Evolutionary conservation across 1,140 invertebrate genomes (phyloP).

Genomic region (Caerostris extrusa): DNA sequence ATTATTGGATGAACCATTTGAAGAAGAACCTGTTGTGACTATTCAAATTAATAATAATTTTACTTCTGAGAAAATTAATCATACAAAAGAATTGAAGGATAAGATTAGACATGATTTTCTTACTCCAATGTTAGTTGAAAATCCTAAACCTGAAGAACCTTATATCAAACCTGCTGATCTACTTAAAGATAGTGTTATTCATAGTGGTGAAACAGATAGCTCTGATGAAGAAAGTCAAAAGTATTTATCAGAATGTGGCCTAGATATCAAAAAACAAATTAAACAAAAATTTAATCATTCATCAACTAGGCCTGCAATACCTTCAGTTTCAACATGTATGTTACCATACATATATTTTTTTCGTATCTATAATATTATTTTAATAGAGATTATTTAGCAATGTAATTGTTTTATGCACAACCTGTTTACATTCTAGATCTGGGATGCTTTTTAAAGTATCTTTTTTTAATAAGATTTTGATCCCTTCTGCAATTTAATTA

Average conservation of each 20-base stretch:
- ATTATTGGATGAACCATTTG: constrained; percentile 11
- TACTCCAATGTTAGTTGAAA: background rate
- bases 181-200: constrained; percentile 82
- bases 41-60: background rate
- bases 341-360: background rate
- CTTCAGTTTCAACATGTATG: constrained; percentile 33
- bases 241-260: constrained; percentile 86
- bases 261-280: constrained; percentile 84
- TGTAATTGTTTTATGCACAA: no score
- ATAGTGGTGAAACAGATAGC: constrained; percentile 86
- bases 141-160: background rate
- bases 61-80: no score
- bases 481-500: no score
- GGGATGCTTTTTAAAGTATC: no score
- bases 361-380: no score
- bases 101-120: background rate
- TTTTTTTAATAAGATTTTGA: no score
- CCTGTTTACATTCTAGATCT: no score
- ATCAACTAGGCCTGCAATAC: background rate
- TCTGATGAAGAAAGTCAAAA: constrained; percentile 90
- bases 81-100: background rate
- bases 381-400: no score
- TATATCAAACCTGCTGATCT: background rate
- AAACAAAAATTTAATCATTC: background rate
- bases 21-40: background rate